Evolutionary conservation across 1,140 invertebrate species (phyloP).

Genomic region (Drosophila tani): DNA sequence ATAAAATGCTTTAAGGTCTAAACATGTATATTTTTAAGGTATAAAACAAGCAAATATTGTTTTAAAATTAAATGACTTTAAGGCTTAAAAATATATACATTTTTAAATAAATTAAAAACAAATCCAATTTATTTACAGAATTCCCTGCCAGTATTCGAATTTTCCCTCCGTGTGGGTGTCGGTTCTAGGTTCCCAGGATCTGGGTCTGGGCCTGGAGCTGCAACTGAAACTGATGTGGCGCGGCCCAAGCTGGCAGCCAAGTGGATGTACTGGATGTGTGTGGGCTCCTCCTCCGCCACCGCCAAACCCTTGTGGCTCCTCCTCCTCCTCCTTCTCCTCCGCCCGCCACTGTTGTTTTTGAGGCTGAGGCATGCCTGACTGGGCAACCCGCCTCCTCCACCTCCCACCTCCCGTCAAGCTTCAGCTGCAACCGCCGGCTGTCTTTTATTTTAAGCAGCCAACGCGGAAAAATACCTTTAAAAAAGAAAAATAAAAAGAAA

Average conservation of each 20-base stretch:
- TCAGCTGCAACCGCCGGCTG: constrained; percentile 49
- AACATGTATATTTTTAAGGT: too few species aligned
- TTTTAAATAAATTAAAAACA: neutral
- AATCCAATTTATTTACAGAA: neutral
- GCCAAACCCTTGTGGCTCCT: neutral
- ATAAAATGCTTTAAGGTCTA: neutral
- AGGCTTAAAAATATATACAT: too few species aligned
- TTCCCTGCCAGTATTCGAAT: neutral
- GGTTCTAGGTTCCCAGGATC: neutral
- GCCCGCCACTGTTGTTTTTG: constrained; percentile 13
- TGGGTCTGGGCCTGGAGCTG: constrained; percentile 11
- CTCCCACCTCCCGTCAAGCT: neutral
- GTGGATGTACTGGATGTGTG: constrained; percentile 45
- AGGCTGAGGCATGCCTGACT: constrained; percentile 43
- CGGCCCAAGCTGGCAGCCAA: constrained; percentile 34
- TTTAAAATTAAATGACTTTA: neutral
- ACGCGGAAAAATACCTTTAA: constrained; percentile 69
- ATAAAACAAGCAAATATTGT: neutral
- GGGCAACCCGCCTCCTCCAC: constrained; percentile 18
- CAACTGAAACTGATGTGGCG: constrained; percentile 24
- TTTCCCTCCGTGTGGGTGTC: neutral
- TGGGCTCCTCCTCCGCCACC: neutral
- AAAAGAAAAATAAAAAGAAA: neutral
- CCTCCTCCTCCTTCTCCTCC: neutral
- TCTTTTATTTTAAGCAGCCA: constrained; percentile 76